A percentile compares a stretch with the other conserved stretches of the same genome.
Evolutionary conservation across 2,797 vertebrate genomes (phyloP).

Genomic region (Synanceia verrucosa): DNA sequence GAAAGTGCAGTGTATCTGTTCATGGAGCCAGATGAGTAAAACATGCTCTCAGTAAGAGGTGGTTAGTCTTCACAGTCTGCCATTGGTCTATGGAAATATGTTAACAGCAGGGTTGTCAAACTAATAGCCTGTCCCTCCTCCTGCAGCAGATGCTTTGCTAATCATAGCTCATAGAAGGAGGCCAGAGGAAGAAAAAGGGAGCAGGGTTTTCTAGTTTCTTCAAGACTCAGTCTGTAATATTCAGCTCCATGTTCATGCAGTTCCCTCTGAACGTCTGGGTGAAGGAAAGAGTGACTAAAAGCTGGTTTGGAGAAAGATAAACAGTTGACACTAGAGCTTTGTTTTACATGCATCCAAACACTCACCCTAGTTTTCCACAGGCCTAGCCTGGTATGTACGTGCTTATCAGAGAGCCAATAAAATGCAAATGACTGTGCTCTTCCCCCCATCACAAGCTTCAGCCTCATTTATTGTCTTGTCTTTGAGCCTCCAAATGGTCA

Average conservation of each 20-base stretch:
- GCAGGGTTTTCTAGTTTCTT: constrained; percentile 4
- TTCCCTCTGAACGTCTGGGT: constrained; percentile 9
- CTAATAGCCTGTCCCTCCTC: constrained; percentile 34
- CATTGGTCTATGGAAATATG: constrained; percentile 49
- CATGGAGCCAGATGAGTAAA: background rate
- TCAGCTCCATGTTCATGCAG: constrained; percentile 13
- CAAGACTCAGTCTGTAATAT: background rate
- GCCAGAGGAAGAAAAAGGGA: constrained; percentile 28
- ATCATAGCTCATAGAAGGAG: constrained; percentile 46
- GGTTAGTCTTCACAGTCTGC: constrained; percentile 23
- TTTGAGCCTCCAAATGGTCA: constrained; percentile 62
- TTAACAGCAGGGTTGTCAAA: constrained; percentile 53
- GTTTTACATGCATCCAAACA: constrained; percentile 15
- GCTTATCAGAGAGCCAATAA: constrained; percentile 56
- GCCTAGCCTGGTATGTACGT: constrained; percentile 20
- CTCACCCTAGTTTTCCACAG: constrained; percentile 24
- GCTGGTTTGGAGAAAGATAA: constrained; percentile 31
- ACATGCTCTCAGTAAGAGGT: background rate
- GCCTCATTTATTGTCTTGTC: constrained; percentile 57
- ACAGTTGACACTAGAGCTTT: constrained; percentile 35
- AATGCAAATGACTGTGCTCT: constrained; percentile 48
- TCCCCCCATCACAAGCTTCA: constrained; percentile 21
- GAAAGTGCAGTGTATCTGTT: background rate
- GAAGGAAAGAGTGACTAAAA: constrained; percentile 42
- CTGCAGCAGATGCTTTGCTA: constrained; percentile 65